Evolutionary conservation across 2,888 invertebrate genomes (phyloP).

Genomic region (Parnassius mnemosyne): DNA sequence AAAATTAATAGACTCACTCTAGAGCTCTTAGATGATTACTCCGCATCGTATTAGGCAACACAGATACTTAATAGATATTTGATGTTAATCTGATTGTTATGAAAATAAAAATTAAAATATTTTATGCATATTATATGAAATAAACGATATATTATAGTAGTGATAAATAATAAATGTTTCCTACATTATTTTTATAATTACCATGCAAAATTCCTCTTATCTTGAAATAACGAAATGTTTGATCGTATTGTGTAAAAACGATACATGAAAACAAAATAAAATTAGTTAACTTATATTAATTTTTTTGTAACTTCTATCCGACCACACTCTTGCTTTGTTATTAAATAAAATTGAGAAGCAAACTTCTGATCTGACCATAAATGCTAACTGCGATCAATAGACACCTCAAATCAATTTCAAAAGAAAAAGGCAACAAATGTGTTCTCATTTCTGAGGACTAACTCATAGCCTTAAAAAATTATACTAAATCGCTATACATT

Average conservation of each 20-base stretch:
- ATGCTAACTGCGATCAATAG: too few relatives aligned
- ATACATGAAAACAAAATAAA: constrained; percentile 1
- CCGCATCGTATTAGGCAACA: constrained; percentile 17
- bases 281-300: background rate
- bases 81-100: constrained; percentile 26
- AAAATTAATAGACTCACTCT: constrained; percentile 23
- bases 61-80: constrained; percentile 18
- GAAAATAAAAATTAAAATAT: constrained; percentile 22
- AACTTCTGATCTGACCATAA: too few relatives aligned
- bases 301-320: background rate
- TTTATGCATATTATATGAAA: constrained; percentile 10
- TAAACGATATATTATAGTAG: constrained; percentile 17
- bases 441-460: too few relatives aligned
- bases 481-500: too few relatives aligned
- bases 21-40: constrained; percentile 19
- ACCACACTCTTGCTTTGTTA: too few relatives aligned
- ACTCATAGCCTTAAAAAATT: too few relatives aligned
- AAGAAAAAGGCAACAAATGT: too few relatives aligned
- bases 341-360: too few relatives aligned
- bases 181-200: constrained; percentile 12
- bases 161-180: constrained; percentile 21
- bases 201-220: constrained; percentile 7
- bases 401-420: too few relatives aligned
- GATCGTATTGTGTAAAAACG: background rate
- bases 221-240: constrained; percentile 1